These are phyloP conservation scores for Paracentrotus lividus DNA, from an alignment of 53 echinoderm and acorn worm species.

Conservation along the genomic window DNA sequence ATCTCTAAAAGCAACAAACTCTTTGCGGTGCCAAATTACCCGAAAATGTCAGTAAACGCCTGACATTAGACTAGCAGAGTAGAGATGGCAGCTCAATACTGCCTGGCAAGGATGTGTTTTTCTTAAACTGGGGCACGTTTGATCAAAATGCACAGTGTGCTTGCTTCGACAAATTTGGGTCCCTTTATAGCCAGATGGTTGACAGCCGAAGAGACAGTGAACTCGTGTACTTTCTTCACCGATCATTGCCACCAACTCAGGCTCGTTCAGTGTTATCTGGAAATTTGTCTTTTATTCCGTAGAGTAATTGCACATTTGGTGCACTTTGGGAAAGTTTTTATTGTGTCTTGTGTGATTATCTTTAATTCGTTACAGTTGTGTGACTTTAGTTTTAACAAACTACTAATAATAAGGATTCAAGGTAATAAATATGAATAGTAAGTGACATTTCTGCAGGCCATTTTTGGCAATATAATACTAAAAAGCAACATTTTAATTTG, in stretches of 20 bases:
- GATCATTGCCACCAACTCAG: conserved; percentile 69
- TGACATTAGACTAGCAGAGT: conserved; percentile 43
- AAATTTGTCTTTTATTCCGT: not conserved
- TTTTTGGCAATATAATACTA: too few species aligned
- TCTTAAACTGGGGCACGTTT: conserved; percentile 57
- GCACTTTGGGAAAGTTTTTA: not conserved
- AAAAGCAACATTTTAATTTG: too few species aligned
- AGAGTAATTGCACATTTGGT: not conserved
- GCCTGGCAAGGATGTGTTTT: conserved; percentile 52
- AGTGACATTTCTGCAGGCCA: too few species aligned
- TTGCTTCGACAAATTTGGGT: conserved; percentile 69
- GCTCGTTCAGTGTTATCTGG: conserved; percentile 36
- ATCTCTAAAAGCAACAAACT: conserved; percentile 21
- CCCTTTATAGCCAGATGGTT: conserved; percentile 65
- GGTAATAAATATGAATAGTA: too few species aligned
- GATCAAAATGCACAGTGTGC: conserved; percentile 69
- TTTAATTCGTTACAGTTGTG: too few species aligned
- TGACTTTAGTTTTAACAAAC: too few species aligned
- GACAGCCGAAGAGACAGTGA: conserved; percentile 70
- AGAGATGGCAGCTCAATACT: conserved; percentile 6
- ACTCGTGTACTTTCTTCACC: conserved; percentile 59
- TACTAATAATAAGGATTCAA: too few species aligned
- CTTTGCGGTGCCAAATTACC: conserved; percentile 29
- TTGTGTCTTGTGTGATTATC: not conserved
- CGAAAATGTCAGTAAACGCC: conserved; percentile 45